phyloP scores from a whole-genome alignment of 1,140 invertebrate species.

The Zaprionus ornatus region DNA sequence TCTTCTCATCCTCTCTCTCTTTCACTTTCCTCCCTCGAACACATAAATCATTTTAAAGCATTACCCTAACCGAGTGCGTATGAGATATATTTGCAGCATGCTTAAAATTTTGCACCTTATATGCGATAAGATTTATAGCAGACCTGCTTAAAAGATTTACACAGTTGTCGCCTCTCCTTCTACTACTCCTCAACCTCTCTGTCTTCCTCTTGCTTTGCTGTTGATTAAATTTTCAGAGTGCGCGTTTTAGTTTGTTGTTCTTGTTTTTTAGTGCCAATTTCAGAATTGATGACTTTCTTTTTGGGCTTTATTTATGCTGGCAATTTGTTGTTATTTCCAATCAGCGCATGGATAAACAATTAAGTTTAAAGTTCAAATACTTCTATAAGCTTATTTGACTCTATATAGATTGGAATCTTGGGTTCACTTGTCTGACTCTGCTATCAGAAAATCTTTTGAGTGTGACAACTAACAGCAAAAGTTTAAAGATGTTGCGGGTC shows the following conservation, averaged over 20 bases:
- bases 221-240: conserved; percentile 59
- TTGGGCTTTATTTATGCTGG: conserved; percentile 19
- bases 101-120: conserved; percentile 72
- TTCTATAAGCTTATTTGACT: conserved; percentile 11
- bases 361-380: conserved; percentile 40
- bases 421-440: background rate
- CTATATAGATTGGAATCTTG: background rate
- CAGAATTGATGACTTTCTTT: conserved; percentile 36
- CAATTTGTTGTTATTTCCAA: conserved; percentile 13
- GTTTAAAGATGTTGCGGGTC: conserved; percentile 11
- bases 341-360: conserved; percentile 56
- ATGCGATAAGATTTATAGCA: conserved; percentile 63
- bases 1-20: background rate
- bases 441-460: conserved; percentile 20
- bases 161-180: conserved; percentile 5
- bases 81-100: conserved; percentile 55
- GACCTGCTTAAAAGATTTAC: conserved; percentile 46
- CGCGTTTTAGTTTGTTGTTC: conserved; percentile 4
- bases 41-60: conserved; percentile 77
- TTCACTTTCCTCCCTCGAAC: background rate
- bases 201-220: conserved; percentile 8
- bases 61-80: conserved; percentile 66
- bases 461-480: conserved; percentile 58
- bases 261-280: conserved; percentile 24
- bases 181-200: background rate